These are phyloP conservation scores for Bombus confusus DNA, from an alignment of 1,140 invertebrate species.

Conservation along the genomic window DNA sequence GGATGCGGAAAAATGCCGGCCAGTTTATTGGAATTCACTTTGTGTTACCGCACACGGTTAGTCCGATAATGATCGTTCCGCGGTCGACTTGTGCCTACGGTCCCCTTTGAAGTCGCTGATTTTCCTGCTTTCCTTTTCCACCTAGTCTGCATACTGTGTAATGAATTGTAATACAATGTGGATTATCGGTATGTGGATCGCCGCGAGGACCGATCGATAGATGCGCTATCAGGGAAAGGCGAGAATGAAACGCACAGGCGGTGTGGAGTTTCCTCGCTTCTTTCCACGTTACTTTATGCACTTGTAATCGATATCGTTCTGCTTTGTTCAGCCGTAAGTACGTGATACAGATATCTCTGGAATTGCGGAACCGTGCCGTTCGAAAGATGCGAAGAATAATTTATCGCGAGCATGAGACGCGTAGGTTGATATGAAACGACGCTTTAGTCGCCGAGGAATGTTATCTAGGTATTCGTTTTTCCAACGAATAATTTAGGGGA, in stretches of 20 bases:
- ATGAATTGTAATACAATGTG: conserved; percentile 16
- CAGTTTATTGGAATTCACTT: conserved; percentile 54
- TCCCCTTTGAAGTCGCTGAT: conserved; percentile 33
- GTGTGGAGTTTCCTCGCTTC: background rate
- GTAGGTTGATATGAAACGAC: no score
- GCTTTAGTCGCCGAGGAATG: no score
- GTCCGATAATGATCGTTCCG: conserved; percentile 44
- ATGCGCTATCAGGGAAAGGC: conserved; percentile 18
- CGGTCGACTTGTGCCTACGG: conserved; percentile 32
- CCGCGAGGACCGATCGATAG: background rate
- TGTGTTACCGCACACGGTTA: conserved; percentile 45
- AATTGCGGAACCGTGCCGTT: no score
- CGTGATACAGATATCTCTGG: background rate
- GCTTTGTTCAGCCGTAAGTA: no score
- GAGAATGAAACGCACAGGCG: background rate
- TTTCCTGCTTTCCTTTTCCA: conserved; percentile 15
- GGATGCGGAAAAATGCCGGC: conserved; percentile 40
- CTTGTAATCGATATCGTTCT: background rate
- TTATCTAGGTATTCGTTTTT: no score
- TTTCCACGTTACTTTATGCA: background rate
- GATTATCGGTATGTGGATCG: conserved; percentile 29
- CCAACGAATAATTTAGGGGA: no score
- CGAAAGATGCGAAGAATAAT: no score
- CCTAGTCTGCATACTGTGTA: background rate
- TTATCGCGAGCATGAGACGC: rapidly evolving